A percentile compares a stretch with the other conserved stretches of the same genome.
Evolutionary conservation across 2,888 invertebrate species (phyloP).

Genomic region (Mayetiola destructor): DNA sequence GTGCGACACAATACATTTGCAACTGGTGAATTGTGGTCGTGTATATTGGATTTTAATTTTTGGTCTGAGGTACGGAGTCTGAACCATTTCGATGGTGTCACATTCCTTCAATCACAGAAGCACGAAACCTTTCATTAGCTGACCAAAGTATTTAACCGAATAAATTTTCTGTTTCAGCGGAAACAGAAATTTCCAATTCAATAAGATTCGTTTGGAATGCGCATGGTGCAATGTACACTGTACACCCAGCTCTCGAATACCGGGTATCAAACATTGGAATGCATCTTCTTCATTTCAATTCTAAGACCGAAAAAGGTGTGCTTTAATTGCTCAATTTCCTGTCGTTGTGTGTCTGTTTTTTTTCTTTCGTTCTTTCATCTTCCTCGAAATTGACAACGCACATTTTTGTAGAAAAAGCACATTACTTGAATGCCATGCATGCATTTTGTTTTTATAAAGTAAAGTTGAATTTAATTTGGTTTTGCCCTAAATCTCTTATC

Average conservation of each 20-base stretch:
- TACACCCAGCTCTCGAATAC: too few relatives aligned
- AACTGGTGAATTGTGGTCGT: neutral
- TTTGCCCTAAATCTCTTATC: constrained; percentile 13
- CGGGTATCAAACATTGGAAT: too few relatives aligned
- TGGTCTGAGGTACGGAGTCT: too few relatives aligned
- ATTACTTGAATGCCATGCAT: too few relatives aligned
- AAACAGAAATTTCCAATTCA: too few relatives aligned
- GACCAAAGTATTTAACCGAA: too few relatives aligned
- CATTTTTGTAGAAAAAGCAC: neutral
- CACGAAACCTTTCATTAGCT: constrained; percentile 11
- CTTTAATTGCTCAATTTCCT: constrained; percentile 13
- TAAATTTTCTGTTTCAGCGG: too few relatives aligned
- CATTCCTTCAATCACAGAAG: constrained; percentile 11
- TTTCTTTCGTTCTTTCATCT: neutral
- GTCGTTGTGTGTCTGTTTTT: neutral
- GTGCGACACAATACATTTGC: constrained; percentile 1
- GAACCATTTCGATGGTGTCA: neutral
- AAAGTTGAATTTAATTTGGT: constrained; percentile 10
- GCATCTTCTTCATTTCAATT: too few relatives aligned
- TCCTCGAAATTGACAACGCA: neutral
- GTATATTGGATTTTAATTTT: too few relatives aligned
- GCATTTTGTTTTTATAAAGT: too few relatives aligned
- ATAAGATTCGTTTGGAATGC: too few relatives aligned
- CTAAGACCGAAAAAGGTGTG: constrained; percentile 7
- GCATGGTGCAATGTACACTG: too few relatives aligned